These are phyloP conservation scores for Hipposideros larvatus DNA, from an alignment of 2,797 vertebrate species.

Conservation along the genomic window DNA sequence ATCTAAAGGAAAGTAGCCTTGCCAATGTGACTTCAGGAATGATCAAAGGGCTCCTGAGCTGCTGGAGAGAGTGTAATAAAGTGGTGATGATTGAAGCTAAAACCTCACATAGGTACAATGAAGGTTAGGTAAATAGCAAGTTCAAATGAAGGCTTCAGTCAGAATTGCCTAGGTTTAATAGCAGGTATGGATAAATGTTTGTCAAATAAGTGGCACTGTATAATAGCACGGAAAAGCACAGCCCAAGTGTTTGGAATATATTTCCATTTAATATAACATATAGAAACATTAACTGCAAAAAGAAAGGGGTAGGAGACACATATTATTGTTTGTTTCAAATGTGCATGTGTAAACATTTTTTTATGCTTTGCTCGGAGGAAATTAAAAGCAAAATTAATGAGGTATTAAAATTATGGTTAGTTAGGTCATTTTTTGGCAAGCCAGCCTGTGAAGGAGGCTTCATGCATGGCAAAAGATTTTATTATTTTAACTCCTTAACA, in stretches of 20 bases:
- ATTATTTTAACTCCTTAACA: constrained; percentile 71
- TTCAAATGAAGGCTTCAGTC: constrained; percentile 74
- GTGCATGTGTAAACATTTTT: neutral
- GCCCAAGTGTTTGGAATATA: neutral
- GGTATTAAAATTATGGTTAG: constrained; percentile 66
- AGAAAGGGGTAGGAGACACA: neutral
- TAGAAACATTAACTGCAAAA: constrained; percentile 50
- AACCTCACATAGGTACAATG: constrained; percentile 72
- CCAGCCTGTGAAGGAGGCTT: constrained; percentile 59
- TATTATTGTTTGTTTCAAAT: constrained; percentile 50
- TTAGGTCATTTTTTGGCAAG: constrained; percentile 65
- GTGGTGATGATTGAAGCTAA: constrained; percentile 75
- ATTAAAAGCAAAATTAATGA: constrained; percentile 67
- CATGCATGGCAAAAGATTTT: constrained; percentile 39
- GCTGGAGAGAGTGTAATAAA: constrained; percentile 78
- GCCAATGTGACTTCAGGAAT: constrained; percentile 71
- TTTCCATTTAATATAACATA: constrained; percentile 32
- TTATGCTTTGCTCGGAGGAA: constrained; percentile 59
- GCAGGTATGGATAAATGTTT: constrained; percentile 50
- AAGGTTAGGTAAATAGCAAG: constrained; percentile 84
- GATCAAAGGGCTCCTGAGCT: constrained; percentile 81
- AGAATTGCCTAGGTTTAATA: constrained; percentile 62
- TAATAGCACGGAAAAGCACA: constrained; percentile 49
- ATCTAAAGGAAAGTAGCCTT: constrained; percentile 68
- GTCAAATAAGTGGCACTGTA: constrained; percentile 43